These are phyloP conservation scores for Cecropterus lyciades DNA, from an alignment of 1,140 invertebrate genomes.

Conservation along the genomic window DNA sequence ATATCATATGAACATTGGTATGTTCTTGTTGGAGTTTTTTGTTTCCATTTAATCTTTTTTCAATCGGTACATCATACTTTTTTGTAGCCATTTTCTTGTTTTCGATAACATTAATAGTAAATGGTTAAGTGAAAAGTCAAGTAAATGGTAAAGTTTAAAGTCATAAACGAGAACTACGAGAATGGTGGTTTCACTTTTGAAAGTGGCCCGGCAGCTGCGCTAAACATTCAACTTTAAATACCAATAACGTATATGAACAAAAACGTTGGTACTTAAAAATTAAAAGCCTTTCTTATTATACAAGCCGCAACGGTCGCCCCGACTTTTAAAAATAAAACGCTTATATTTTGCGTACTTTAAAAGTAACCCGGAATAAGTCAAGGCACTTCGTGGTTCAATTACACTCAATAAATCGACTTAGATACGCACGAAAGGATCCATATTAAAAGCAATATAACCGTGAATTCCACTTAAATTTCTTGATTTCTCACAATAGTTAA, in stretches of 20 bases:
- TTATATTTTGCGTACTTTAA: conserved; percentile 6
- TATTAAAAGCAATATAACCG: conserved; percentile 20
- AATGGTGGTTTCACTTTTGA: conserved; percentile 44
- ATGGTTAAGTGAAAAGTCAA: conserved; percentile 6
- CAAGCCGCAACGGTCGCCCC: conserved; percentile 7
- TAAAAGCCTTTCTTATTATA: conserved; percentile 11
- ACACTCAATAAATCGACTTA: conserved; percentile 54
- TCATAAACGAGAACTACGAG: conserved; percentile 14
- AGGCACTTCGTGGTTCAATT: conserved; percentile 51
- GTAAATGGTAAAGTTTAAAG: conserved; percentile 9
- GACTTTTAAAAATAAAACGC: conserved; percentile 2
- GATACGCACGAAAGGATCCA: conserved; percentile 52
- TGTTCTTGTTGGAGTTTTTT: neutral
- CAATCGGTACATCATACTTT: neutral
- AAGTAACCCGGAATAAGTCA: conserved; percentile 5
- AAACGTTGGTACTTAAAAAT: conserved; percentile 22
- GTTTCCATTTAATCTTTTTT: neutral
- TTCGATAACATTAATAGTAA: neutral
- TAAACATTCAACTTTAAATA: conserved; percentile 28
- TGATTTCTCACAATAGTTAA: conserved; percentile 22
- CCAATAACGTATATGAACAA: conserved; percentile 23
- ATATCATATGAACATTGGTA: neutral
- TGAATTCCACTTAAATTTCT: conserved; percentile 25
- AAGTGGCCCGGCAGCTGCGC: conserved; percentile 41
- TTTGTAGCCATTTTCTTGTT: neutral